Base-by-base conservation (phyloP, 92 coral and sea anemone genomes). In the Isaurus tuberculatus region DNA sequence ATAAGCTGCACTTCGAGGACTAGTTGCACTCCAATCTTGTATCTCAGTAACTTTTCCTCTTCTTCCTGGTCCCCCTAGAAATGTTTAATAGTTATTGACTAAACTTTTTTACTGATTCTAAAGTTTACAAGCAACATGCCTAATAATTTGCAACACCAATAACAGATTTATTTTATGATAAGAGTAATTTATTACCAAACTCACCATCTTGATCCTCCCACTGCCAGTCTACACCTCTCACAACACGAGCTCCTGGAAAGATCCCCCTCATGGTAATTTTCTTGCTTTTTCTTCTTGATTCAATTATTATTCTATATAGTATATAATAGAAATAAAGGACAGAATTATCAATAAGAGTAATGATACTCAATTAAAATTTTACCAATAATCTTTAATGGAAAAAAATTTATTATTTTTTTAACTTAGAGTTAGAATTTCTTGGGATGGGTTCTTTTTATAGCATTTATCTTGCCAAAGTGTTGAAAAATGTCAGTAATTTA, bases 121-220 rank as follows among this genome's bases (percentile, higher is more conserved):
- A 4, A 36, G 4, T 36, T 3, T 36, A n/a, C n/a, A n/a, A n/a
- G n/a, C n/a, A n/a, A n/a, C n/a, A n/a, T n/a, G n/a, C n/a, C n/a
- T n/a, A n/a, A n/a, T n/a, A n/a, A n/a, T n/a, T n/a, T n/a, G n/a
- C n/a, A n/a, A n/a, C n/a, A n/a, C n/a, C n/a, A n/a, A n/a, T n/a
- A n/a, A n/a, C n/a, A n/a, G n/a, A n/a, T n/a, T n/a, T n/a, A n/a
- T n/a, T n/a, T n/a, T n/a, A n/a, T n/a, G n/a, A n/a, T n/a, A n/a
- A n/a, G n/a, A n/a, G n/a, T n/a, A n/a, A n/a, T n/a, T n/a, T n/a
- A n/a, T n/a, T n/a, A n/a, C 23, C 68, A 40, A 11, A 25, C 81
- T 81, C 79, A 94, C 99, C 99, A 85, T 96, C 99, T 61, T 96
- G 99, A 75, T 96, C 99, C 55, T 96, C 99, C 99, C 99, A 96